A percentile compares a stretch with the other conserved stretches of the same genome.
Conservation (phyloP, 2,888 invertebrate species). For the Leptopterna dolabrata region DNA sequence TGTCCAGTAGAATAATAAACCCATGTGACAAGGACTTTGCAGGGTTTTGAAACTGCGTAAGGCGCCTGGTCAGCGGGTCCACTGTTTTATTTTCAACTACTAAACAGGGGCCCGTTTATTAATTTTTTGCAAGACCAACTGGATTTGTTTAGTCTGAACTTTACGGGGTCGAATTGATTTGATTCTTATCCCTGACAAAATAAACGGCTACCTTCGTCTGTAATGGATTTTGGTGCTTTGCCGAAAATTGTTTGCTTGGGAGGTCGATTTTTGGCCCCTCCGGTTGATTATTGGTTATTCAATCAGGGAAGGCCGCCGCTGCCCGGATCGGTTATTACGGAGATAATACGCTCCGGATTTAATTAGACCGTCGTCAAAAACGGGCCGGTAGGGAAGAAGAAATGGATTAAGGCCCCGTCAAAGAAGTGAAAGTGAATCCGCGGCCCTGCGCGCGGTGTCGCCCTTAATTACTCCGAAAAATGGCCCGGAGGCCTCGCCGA, state of each 20-base stretch:
- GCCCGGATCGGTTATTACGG: background rate
- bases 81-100: no score
- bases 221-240: background rate
- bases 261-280: background rate
- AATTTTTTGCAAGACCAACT: no score
- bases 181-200: background rate
- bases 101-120: no score
- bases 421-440: conserved; percentile 32
- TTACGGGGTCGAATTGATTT: background rate
- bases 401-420: background rate
- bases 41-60: no score
- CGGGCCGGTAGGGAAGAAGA: background rate
- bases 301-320: conserved; percentile 20
- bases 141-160: background rate
- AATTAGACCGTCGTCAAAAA: background rate
- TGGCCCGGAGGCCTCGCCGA: background rate
- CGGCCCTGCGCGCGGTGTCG: background rate
- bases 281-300: conserved; percentile 18
- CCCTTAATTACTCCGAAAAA: conserved; percentile 27
- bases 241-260: background rate
- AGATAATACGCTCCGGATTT: conserved; percentile 13
- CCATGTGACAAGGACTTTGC: no score
- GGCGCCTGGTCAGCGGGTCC: no score
- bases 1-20: no score
- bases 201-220: background rate